Conservation (phyloP, 2,888 invertebrate species). For the Orchesellides sinensis region DNA sequence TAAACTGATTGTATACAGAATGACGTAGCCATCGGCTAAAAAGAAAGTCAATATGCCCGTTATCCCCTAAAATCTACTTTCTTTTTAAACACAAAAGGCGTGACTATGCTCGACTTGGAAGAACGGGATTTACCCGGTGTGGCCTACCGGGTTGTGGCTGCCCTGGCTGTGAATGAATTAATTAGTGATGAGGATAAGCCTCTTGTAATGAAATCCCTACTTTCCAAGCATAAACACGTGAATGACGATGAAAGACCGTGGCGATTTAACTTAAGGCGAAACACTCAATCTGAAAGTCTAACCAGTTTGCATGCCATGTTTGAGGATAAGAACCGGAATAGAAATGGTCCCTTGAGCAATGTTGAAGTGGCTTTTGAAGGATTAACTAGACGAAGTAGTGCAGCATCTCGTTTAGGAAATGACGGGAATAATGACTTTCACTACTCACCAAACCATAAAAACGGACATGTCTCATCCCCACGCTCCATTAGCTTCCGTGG, state of each 20-base stretch:
- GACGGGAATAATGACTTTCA: constrained; percentile 50
- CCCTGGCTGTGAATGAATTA: constrained; percentile 90
- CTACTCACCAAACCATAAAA: constrained; percentile 37
- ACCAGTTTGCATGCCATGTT: constrained; percentile 69
- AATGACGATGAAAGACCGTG: constrained; percentile 83
- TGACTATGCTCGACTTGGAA: constrained; percentile 91
- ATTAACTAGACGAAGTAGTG: constrained; percentile 61
- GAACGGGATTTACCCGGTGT: constrained; percentile 92
- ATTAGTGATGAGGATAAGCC: constrained; percentile 90
- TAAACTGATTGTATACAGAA: background rate
- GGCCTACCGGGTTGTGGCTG: constrained; percentile 86
- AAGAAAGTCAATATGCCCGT: too few species aligned
- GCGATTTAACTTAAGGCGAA: constrained; percentile 67
- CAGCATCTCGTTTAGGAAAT: constrained; percentile 51
- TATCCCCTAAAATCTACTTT: constrained; percentile 1
- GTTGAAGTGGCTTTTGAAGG: constrained; percentile 59
- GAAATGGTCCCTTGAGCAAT: constrained; percentile 44
- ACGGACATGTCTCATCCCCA: constrained; percentile 47
- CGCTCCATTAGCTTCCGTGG: constrained; percentile 48
- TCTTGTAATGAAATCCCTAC: constrained; percentile 89
- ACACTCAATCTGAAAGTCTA: constrained; percentile 69
- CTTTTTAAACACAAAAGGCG: constrained; percentile 77
- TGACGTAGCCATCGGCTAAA: too few species aligned
- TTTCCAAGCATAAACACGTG: constrained; percentile 88
- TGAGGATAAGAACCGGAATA: constrained; percentile 47